Base-by-base conservation (phyloP, 2,113 vertebrate species). In the Amblyornis subalaris region DNA sequence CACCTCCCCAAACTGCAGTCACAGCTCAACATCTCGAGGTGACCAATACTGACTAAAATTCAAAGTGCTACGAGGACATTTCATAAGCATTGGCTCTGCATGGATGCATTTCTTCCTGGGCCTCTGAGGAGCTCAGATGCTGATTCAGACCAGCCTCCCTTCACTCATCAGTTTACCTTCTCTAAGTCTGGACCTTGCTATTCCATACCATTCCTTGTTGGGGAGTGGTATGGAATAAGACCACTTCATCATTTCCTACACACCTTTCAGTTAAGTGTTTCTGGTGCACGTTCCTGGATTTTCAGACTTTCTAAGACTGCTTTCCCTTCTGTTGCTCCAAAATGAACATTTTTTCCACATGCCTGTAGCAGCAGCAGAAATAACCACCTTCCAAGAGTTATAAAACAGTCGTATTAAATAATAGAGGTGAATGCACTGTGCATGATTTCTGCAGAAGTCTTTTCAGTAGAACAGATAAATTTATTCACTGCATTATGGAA, bases 401-500 rank as follows among this genome's bases (percentile, higher is more conserved):
- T 93, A 96, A 96, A 82, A 96, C 94, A 97, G 95, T 84, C 44
- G 3, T 94, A 95, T 96, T 96, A 96, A 97, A 97, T 97, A 96
- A 96, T 84, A 97, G 96, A 97, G 87, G 96, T 96, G 96, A 96
- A 92, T 82, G 77, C 75, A 82, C 42, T 89, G 72, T 67, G 69
- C 87, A 94, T 89, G 95, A 95, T 90, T 97, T 96, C 95, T 93
- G 88, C 88, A 96, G 95, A 85, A 96, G 72, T 96, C 97, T 97
- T 94, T 97, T 97, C 94, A 96, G 97, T 85, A 96, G 96, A 97
- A 93, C 61, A 93, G 96, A 97, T 94, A 97, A 97, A 98, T 98
- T 97, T 98, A 98, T 97, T 97, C 97, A 83, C 95, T 92, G 97
- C 97, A 97, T 98, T 97, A 97, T 94, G 97, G 97, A 97, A 97